Percentiles rank a stretch among this genome's conserved stretches.
These are phyloP conservation scores for Drosophila prostipennis DNA, from an alignment of 2,888 invertebrate species.

Conservation along the genomic window DNA sequence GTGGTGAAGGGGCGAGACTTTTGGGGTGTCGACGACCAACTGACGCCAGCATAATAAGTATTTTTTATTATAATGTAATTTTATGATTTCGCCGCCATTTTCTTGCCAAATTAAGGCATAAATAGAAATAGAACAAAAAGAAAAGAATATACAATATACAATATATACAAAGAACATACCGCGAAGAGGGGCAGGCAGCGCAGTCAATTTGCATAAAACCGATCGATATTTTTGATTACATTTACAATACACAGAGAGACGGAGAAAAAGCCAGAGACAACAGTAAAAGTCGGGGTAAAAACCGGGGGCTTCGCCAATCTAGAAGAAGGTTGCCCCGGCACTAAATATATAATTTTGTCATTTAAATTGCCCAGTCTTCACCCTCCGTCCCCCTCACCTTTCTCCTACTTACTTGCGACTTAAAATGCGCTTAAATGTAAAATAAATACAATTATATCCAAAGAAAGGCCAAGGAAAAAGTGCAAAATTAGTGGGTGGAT, in stretches of 20 bases:
- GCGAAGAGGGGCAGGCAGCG: conserved; percentile 54
- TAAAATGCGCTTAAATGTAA: conserved; percentile 77
- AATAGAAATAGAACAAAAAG: conserved; percentile 72
- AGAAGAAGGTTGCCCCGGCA: conserved; percentile 46
- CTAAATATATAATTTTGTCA: conserved; percentile 79
- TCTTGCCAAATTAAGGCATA: conserved; percentile 80
- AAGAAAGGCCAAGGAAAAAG: conserved; percentile 65
- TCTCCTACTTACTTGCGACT: conserved; percentile 65
- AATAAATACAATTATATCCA: conserved; percentile 81
- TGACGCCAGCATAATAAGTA: conserved; percentile 59
- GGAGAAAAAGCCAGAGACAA: conserved; percentile 42
- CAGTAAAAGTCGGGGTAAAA: neutral
- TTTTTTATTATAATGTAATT: conserved; percentile 75
- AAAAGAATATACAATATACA: neutral
- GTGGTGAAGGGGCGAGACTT: neutral
- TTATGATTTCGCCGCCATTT: conserved; percentile 78
- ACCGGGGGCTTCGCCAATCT: conserved; percentile 19
- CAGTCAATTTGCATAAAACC: conserved; percentile 84
- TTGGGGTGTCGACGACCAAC: conserved; percentile 43
- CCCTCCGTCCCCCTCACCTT: neutral
- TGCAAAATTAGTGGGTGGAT: conserved; percentile 39
- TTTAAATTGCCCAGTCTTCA: conserved; percentile 61
- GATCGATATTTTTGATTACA: conserved; percentile 82
- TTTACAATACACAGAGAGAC: conserved; percentile 77
- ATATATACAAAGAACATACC: conserved; percentile 51